These are phyloP conservation scores for Cichlasoma orientale DNA, from an alignment of 2,797 vertebrate genomes.

Conservation along the genomic window DNA sequence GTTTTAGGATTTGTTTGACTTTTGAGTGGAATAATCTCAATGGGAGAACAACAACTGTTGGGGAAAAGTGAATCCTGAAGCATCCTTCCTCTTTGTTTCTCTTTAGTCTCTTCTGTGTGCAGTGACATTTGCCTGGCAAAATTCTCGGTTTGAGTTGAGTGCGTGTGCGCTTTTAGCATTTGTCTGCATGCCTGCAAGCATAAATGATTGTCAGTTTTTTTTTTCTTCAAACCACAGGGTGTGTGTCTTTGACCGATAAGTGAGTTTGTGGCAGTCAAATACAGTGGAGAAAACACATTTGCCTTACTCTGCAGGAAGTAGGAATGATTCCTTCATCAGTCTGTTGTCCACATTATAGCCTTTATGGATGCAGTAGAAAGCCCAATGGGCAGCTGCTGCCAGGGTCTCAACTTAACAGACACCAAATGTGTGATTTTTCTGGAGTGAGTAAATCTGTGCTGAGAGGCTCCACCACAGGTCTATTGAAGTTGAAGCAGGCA, in stretches of 20 bases:
- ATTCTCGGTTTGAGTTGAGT: background rate
- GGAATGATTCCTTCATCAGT: slow-evolving; percentile 56
- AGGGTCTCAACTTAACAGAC: background rate
- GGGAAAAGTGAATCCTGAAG: slow-evolving; percentile 17
- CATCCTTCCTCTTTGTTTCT: background rate
- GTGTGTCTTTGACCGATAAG: slow-evolving; percentile 24
- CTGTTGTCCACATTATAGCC: slow-evolving; percentile 21
- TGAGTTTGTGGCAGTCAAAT: slow-evolving; percentile 19
- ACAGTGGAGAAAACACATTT: slow-evolving; percentile 27
- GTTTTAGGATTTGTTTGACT: slow-evolving; percentile 39
- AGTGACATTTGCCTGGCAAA: background rate
- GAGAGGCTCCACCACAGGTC: background rate
- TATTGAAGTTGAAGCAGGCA: background rate
- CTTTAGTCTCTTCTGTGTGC: background rate
- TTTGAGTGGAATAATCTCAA: slow-evolving; percentile 19
- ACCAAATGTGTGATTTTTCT: background rate
- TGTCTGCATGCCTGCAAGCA: background rate
- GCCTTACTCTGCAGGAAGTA: slow-evolving; percentile 29
- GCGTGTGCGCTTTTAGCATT: background rate
- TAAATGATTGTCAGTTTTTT: background rate
- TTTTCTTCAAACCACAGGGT: background rate
- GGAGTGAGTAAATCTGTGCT: background rate
- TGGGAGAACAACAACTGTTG: slow-evolving; percentile 17
- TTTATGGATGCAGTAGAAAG: background rate
- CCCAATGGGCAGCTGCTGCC: background rate